phyloP scores from a whole-genome alignment of 2,797 vertebrate genomes.

The Oryzias dopingdopingensis region DNA sequence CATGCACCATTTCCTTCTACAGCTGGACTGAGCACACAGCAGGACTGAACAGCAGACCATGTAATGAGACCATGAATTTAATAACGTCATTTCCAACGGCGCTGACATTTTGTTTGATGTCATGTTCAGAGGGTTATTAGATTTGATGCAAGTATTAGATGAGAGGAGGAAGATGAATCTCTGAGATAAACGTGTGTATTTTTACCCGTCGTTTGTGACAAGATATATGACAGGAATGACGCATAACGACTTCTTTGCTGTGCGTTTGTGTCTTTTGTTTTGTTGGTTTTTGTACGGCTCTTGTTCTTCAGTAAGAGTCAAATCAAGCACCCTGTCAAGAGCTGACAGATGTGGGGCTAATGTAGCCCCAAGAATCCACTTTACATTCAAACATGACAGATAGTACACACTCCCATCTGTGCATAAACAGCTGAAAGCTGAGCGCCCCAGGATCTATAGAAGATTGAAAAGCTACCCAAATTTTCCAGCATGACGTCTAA shows the following conservation, averaged over 20 bases:
- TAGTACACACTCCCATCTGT: constrained; percentile 1
- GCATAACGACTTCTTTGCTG: too few species aligned
- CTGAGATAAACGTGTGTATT: constrained; percentile 14
- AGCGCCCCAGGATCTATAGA: constrained; percentile 42
- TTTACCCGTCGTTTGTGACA: constrained; percentile 11
- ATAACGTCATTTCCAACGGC: constrained; percentile 39
- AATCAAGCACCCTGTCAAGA: constrained; percentile 56
- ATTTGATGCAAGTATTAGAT: constrained; percentile 37
- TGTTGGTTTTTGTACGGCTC: background rate
- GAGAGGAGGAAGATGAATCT: constrained; percentile 7
- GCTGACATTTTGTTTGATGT: constrained; percentile 54
- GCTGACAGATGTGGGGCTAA: constrained; percentile 63
- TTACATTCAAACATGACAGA: constrained; percentile 36
- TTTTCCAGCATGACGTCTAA: constrained; percentile 45
- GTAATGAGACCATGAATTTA: constrained; percentile 56
- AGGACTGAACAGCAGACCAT: constrained; percentile 51
- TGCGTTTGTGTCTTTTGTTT: too few species aligned
- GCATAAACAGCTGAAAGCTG: constrained; percentile 49
- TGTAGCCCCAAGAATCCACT: constrained; percentile 55
- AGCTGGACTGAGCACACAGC: constrained; percentile 29
- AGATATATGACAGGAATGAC: constrained; percentile 8
- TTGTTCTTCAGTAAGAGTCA: constrained; percentile 45
- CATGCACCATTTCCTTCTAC: constrained; percentile 17
- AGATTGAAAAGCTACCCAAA: constrained; percentile 60
- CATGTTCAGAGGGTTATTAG: constrained; percentile 50